Evolutionary conservation across 2,888 invertebrate genomes (phyloP).

Genomic region (Protodeltote pygarga): DNA sequence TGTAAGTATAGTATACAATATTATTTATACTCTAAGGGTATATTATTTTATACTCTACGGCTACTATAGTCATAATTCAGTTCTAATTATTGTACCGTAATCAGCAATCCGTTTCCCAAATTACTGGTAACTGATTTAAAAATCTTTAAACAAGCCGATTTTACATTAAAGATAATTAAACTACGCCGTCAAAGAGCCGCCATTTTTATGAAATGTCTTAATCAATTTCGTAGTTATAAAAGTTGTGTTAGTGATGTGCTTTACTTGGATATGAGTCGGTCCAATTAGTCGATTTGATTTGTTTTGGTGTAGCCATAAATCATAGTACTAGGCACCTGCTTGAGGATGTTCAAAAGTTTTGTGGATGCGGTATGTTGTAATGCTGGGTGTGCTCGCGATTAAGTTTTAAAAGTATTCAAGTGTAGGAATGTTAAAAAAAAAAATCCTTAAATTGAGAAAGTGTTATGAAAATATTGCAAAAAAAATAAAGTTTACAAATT

Average conservation of each 20-base stretch:
- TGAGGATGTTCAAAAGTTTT: constrained; percentile 17
- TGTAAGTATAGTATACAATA: too few species aligned
- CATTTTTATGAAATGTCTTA: constrained; percentile 49
- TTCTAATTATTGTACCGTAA: too few species aligned
- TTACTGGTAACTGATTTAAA: constrained; percentile 14
- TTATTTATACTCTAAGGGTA: too few species aligned
- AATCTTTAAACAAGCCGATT: constrained; percentile 45
- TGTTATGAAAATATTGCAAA: too few species aligned
- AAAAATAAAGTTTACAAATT: too few species aligned
- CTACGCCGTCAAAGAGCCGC: constrained; percentile 42
- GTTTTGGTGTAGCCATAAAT: constrained; percentile 78
- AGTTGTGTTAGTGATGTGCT: constrained; percentile 56
- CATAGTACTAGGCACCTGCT: constrained; percentile 70
- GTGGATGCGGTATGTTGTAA: constrained; percentile 54
- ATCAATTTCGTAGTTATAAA: constrained; percentile 53
- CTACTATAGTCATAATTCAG: too few species aligned
- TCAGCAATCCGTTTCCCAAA: too few species aligned
- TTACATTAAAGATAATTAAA: constrained; percentile 45
- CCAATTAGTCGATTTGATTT: constrained; percentile 76
- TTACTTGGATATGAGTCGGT: constrained; percentile 60
- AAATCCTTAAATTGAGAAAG: too few species aligned
- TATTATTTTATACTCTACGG: too few species aligned
- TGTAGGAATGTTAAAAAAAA: too few species aligned
- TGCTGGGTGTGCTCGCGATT: neutral
- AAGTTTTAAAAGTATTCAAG: too few species aligned